Percentiles rank a stretch among this genome's conserved stretches.
These are phyloP conservation scores for Phrynocephalus vlangalii DNA, from an alignment of 2,797 vertebrate species.

Conservation along the genomic window DNA sequence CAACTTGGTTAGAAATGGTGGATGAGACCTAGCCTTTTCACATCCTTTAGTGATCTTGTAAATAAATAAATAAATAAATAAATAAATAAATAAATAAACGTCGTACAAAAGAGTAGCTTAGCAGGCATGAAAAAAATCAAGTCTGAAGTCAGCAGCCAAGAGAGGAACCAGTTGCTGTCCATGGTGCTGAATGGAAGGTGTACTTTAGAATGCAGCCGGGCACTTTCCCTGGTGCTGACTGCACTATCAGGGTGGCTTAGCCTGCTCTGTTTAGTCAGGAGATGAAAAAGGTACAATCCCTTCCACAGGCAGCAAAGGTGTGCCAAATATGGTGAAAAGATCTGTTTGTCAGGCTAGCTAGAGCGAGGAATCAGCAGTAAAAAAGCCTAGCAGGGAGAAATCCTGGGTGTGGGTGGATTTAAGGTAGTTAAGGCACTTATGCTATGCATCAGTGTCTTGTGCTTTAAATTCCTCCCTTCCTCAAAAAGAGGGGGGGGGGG, in stretches of 20 bases:
- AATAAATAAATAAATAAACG: neutral
- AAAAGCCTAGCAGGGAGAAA: constrained; percentile 32
- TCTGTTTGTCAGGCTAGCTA: neutral
- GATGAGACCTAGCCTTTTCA: neutral
- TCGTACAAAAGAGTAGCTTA: too few species aligned
- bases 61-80: too few species aligned
- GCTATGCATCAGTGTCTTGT: constrained; percentile 14
- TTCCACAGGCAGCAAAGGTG: neutral
- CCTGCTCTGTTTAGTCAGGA: neutral
- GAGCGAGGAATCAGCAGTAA: constrained; percentile 2
- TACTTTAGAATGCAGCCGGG: neutral
- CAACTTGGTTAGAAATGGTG: neutral
- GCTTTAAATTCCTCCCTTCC: neutral
- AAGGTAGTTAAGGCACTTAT: constrained; percentile 34
- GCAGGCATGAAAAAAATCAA: neutral
- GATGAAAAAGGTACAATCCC: neutral
- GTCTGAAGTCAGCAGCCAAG: neutral
- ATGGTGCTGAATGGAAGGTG: neutral
- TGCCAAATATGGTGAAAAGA: constrained; percentile 11
- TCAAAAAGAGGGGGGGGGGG: neutral
- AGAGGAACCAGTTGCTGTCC: constrained; percentile 5
- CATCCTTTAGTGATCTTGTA: too few species aligned
- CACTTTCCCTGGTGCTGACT: neutral
- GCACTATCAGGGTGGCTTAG: neutral
- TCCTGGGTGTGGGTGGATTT: constrained; percentile 26